Evolutionary conservation across 2,888 invertebrate species (phyloP), one percentile per base, ranked within the genome.

Genomic region (Dascillus cervinus): DNA sequence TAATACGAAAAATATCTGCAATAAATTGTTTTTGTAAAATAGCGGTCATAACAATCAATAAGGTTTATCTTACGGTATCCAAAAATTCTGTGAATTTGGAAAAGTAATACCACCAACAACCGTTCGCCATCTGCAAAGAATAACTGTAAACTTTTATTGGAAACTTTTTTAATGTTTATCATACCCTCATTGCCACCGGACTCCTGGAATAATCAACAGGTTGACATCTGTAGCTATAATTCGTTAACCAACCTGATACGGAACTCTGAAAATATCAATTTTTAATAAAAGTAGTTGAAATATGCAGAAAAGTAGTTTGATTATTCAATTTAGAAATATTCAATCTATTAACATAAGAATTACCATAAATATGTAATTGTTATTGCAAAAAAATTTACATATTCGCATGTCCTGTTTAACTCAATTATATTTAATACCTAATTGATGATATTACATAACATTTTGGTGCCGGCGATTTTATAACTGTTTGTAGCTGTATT

Each of bases 71-170:
- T 58, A 94, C 82, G 55, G 95, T 95, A 71, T 96, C 95, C 60
- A 91, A 81, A 66, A 95, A 90, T 68, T 96, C 95, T 52, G 92
- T 89, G 68, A 94, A 94, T 69, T 95, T 96, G 57, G 92, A 89
- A 67, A 95, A 82, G 71, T 89, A 94, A 67, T 94, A 95, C 90
- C 89, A 90, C 91, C 92, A 95, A 66, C 91, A 91, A 22, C 87
- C 86, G 53, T 77, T 75, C 30, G 86, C 89, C 89, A 95, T 92
- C 86, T 87, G 64, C 23, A 67, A 56, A 44, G 33, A 40, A 52
- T 52, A 11, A 17, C 6, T 5, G 17, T 17, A 17, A n/a, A 6
- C 5, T 17, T 6, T 17, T 6, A 29, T 3, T 13, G 3, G n/a
- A 13, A 24, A 23, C 43, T 41, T 22, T 12, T 9, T 21, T 3